Conservation (phyloP, 1,140 invertebrate species). For the Lepidostoma basale region DNA sequence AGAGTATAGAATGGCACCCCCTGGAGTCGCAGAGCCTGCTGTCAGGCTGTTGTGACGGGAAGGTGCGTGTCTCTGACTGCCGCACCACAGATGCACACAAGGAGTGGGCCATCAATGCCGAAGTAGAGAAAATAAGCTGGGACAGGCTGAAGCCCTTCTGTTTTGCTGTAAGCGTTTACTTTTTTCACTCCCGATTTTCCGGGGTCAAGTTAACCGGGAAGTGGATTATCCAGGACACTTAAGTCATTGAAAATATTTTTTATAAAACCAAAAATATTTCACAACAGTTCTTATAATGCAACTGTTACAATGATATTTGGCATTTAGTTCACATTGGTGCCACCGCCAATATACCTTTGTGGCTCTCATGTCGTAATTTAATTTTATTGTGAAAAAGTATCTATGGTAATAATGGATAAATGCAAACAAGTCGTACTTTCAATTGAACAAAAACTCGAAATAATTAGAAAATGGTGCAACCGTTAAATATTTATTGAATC, state of each 20-base stretch:
- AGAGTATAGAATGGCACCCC: slow-evolving; percentile 88
- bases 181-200: background rate
- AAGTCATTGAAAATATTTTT: background rate
- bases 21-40: slow-evolving; percentile 80
- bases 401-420: too few species aligned
- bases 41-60: slow-evolving; percentile 73
- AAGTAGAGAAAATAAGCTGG: slow-evolving; percentile 91
- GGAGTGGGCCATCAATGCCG: slow-evolving; percentile 73
- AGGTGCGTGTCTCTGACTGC: slow-evolving; percentile 81
- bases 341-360: too few species aligned
- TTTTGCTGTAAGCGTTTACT: slow-evolving; percentile 67
- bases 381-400: too few species aligned
- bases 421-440: too few species aligned
- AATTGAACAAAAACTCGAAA: too few species aligned
- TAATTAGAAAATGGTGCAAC: too few species aligned
- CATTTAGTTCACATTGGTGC: too few species aligned
- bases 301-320: too few species aligned
- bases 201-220: background rate
- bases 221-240: background rate
- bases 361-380: too few species aligned
- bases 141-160: slow-evolving; percentile 74
- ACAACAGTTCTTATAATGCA: background rate
- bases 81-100: slow-evolving; percentile 68
- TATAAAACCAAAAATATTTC: background rate
- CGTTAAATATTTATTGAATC: too few species aligned